Evolutionary conservation across 1,140 invertebrate genomes (phyloP).

Genomic region (Pseudomyrmex sp.): DNA sequence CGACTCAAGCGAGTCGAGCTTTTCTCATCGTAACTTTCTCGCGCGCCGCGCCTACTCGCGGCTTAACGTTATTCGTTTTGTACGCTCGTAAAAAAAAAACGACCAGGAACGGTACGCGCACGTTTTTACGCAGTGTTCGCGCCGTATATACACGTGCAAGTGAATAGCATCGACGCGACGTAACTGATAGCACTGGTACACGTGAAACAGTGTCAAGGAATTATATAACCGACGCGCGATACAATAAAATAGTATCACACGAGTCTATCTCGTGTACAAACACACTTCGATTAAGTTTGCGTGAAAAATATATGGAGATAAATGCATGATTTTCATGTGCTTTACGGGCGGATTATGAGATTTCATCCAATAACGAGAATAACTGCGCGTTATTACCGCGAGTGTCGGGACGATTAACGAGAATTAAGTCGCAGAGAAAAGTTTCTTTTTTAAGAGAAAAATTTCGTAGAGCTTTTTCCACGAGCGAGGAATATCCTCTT

Average conservation of each 20-base stretch:
- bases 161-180: slow-evolving; percentile 33
- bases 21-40: slow-evolving; percentile 14
- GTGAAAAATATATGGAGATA: background rate
- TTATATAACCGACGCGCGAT: slow-evolving; percentile 21
- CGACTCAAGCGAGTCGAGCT: background rate
- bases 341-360: background rate
- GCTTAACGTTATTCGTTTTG: slow-evolving; percentile 57
- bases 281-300: slow-evolving; percentile 17
- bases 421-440: background rate
- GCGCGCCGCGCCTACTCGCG: background rate
- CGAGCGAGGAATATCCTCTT: slow-evolving; percentile 44
- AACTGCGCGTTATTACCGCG: slow-evolving; percentile 14
- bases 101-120: slow-evolving; percentile 12
- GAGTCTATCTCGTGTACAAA: background rate
- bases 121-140: slow-evolving; percentile 28
- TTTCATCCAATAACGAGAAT: slow-evolving; percentile 22
- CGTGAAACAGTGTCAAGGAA: slow-evolving; percentile 28
- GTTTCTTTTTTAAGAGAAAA: slow-evolving; percentile 33
- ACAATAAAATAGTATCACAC: slow-evolving; percentile 31
- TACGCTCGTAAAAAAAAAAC: slow-evolving; percentile 63
- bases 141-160: background rate
- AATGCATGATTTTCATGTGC: background rate
- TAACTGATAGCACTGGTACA: slow-evolving; percentile 36
- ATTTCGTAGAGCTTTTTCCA: slow-evolving; percentile 9
- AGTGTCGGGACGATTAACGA: background rate